These are phyloP conservation scores for Pluvialis apricaria DNA, from an alignment of 2,113 vertebrate genomes.

Conservation along the genomic window DNA sequence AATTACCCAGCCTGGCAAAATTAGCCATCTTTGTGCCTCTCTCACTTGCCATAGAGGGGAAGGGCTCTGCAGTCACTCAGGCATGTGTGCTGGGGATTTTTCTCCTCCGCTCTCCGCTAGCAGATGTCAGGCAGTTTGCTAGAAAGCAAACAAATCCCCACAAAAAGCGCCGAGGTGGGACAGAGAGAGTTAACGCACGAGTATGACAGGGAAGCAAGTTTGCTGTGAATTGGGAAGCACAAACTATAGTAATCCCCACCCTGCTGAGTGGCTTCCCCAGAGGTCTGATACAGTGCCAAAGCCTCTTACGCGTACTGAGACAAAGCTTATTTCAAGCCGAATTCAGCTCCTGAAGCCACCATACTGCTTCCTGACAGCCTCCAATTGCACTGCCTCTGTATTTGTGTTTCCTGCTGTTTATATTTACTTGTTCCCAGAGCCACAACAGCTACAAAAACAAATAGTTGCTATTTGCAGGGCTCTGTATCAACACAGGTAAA, in stretches of 20 bases:
- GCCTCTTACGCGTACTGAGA: constrained; percentile 77
- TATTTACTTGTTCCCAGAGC: constrained; percentile 79
- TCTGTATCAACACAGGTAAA: constrained; percentile 69
- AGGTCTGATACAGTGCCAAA: constrained; percentile 80
- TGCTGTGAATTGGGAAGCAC: constrained; percentile 75
- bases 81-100: neutral
- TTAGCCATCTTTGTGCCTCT: constrained; percentile 28
- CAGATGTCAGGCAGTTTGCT: neutral
- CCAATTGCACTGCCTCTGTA: constrained; percentile 69
- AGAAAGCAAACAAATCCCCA: neutral
- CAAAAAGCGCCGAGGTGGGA: constrained; percentile 38
- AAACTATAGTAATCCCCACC: constrained; percentile 77
- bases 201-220: constrained; percentile 71
- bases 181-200: constrained; percentile 64
- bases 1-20: constrained; percentile 39
- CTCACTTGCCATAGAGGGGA: neutral
- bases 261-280: constrained; percentile 78
- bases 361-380: constrained; percentile 75
- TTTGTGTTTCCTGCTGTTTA: constrained; percentile 80
- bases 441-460: constrained; percentile 78
- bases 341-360: constrained; percentile 72
- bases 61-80: neutral
- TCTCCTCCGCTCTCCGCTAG: neutral
- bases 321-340: constrained; percentile 78
- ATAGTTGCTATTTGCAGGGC: constrained; percentile 67